Percentiles rank a stretch among this genome's conserved stretches.
Evolutionary conservation across 2,797 vertebrate genomes (phyloP).

Genomic region (Catamblyrhynchus diadema): DNA sequence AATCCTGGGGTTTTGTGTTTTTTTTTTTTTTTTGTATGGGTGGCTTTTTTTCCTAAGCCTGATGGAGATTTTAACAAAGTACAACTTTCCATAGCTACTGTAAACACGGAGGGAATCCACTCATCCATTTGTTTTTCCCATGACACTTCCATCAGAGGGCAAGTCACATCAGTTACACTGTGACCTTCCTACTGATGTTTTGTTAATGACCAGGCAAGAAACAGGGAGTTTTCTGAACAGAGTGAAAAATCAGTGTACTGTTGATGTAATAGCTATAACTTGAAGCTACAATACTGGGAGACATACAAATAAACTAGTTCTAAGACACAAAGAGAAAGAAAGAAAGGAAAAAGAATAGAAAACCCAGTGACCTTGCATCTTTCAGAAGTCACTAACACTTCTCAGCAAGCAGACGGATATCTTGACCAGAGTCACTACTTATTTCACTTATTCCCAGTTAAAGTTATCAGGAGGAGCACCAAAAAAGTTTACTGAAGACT

Average conservation of each 20-base stretch:
- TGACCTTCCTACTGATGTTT: not conserved
- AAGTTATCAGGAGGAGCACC: not conserved
- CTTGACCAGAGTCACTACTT: not conserved
- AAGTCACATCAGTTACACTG: not conserved
- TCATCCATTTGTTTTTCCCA: slow-evolving; percentile 27
- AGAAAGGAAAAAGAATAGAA: not conserved
- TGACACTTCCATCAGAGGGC: slow-evolving; percentile 7
- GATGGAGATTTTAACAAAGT: not conserved
- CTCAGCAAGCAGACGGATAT: not conserved
- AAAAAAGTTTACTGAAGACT: not conserved
- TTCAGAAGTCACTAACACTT: not conserved
- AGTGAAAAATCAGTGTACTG: not conserved
- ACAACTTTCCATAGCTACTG: not conserved
- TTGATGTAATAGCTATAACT: not conserved
- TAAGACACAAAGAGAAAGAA: not conserved
- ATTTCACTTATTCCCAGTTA: not conserved
- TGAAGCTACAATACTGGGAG: not conserved
- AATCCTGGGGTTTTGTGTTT: not conserved
- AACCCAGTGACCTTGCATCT: not conserved
- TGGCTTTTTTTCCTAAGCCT: not conserved
- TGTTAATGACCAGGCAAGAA: not conserved
- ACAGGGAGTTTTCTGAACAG: not conserved
- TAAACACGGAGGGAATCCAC: not conserved
- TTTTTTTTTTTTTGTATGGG: not conserved
- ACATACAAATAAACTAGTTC: not conserved